Conservation (phyloP, 2,113 vertebrate genomes). For the Mola mola region DNA sequence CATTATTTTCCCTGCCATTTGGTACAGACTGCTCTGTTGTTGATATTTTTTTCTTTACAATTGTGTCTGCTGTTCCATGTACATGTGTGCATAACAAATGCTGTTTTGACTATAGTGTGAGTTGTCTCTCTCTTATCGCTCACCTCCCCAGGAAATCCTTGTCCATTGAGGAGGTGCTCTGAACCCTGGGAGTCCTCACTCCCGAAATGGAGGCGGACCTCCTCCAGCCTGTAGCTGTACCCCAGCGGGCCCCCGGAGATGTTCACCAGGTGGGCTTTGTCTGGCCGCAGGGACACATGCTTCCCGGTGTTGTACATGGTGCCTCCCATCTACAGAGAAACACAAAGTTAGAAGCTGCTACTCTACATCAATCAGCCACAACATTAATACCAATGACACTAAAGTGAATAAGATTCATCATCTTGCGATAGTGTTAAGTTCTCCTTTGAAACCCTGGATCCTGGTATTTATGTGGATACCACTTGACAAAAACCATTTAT, state of each 20-base stretch:
- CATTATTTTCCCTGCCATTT: slow-evolving; percentile 34
- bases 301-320: slow-evolving; percentile 98
- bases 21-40: not conserved
- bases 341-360: too few species aligned
- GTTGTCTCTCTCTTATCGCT: not conserved
- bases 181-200: slow-evolving; percentile 93
- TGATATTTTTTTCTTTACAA: not conserved
- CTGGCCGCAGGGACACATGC: slow-evolving; percentile 90
- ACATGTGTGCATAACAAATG: too few species aligned
- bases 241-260: slow-evolving; percentile 94
- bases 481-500: too few species aligned
- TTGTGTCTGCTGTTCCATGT: too few species aligned
- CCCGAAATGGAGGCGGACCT: slow-evolving; percentile 92
- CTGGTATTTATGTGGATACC: too few species aligned
- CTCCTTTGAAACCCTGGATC: too few species aligned
- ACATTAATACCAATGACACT: too few species aligned
- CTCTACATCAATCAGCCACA: too few species aligned
- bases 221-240: slow-evolving; percentile 93
- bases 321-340: slow-evolving; percentile 85
- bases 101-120: too few species aligned
- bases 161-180: slow-evolving; percentile 94
- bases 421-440: too few species aligned
- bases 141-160: slow-evolving; percentile 97
- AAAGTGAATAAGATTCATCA: too few species aligned
- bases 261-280: slow-evolving; percentile 94